Conservation (phyloP, 1,140 invertebrate genomes). For the Cataglyphis hispanica region DNA sequence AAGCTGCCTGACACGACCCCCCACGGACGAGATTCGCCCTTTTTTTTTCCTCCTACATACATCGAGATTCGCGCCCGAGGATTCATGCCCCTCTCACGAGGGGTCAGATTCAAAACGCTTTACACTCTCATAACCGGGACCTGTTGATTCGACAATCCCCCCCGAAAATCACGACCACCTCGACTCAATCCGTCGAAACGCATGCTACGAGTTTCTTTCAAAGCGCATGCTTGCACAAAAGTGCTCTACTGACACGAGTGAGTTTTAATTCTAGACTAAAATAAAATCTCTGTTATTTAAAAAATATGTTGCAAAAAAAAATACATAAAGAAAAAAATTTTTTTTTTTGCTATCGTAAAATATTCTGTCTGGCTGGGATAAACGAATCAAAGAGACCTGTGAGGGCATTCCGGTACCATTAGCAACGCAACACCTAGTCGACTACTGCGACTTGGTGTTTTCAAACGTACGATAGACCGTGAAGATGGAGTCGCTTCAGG, state of each 20-base stretch:
- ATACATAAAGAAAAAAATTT: neutral
- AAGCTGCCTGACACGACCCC: conserved; percentile 68
- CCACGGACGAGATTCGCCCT: conserved; percentile 77
- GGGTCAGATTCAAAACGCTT: conserved; percentile 85
- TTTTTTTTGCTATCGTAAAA: neutral
- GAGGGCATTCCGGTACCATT: conserved; percentile 31
- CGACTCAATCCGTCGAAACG: conserved; percentile 13
- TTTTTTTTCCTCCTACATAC: conserved; percentile 70
- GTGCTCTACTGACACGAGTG: neutral
- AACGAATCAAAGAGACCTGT: neutral
- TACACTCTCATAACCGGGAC: conserved; percentile 85
- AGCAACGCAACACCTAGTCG: conserved; percentile 55
- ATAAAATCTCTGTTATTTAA: neutral
- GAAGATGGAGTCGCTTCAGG: conserved; percentile 75
- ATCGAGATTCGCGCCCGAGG: conserved; percentile 81
- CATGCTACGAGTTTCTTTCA: conserved; percentile 3
- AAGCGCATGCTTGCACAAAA: conserved; percentile 10
- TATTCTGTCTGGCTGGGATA: neutral
- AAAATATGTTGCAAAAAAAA: too few relatives aligned
- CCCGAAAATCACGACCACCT: conserved; percentile 61
- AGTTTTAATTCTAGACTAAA: neutral
- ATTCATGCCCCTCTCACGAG: conserved; percentile 82
- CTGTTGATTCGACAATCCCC: conserved; percentile 83
- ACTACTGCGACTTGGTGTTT: conserved; percentile 45
- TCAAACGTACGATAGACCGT: conserved; percentile 68